phyloP scores from a whole-genome alignment of 2,113 vertebrate species.

The Anser brachyrhynchus region DNA sequence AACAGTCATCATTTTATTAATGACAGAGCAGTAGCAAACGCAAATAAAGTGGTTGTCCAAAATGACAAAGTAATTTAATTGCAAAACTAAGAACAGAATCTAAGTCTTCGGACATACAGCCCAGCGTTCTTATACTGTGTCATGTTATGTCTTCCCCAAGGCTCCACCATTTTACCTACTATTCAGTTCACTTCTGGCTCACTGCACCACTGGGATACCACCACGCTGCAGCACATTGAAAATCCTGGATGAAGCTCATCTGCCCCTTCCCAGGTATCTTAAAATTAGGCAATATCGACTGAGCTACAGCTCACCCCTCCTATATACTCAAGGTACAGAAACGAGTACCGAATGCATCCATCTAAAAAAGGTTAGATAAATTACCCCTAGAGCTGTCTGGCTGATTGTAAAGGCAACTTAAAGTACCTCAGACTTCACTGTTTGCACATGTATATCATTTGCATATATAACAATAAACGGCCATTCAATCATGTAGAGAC shows the following conservation, averaged over 20 bases:
- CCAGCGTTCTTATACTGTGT: background rate
- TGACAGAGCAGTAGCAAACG: background rate
- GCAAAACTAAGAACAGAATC: background rate
- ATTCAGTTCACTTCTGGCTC: background rate
- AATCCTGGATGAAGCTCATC: background rate
- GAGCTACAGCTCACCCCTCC: background rate
- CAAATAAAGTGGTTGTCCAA: background rate
- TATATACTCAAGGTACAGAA: background rate
- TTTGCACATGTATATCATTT: background rate
- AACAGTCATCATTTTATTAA: background rate
- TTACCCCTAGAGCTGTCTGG: background rate
- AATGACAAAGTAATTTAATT: background rate
- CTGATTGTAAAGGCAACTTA: background rate
- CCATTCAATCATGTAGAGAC: background rate
- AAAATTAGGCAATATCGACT: background rate
- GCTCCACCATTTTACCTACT: accelerated
- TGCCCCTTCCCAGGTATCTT: background rate
- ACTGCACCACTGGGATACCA: background rate
- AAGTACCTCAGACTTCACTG: background rate
- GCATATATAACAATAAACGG: background rate
- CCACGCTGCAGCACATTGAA: background rate
- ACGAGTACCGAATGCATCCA: background rate
- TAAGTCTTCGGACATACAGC: background rate
- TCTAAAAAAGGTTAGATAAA: background rate
- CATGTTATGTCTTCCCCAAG: background rate